Evolutionary conservation across 92 coral and sea anemone species (phyloP), one percentile per base, ranked within the genome.

Genomic region (Zoanthus gigantus): DNA sequence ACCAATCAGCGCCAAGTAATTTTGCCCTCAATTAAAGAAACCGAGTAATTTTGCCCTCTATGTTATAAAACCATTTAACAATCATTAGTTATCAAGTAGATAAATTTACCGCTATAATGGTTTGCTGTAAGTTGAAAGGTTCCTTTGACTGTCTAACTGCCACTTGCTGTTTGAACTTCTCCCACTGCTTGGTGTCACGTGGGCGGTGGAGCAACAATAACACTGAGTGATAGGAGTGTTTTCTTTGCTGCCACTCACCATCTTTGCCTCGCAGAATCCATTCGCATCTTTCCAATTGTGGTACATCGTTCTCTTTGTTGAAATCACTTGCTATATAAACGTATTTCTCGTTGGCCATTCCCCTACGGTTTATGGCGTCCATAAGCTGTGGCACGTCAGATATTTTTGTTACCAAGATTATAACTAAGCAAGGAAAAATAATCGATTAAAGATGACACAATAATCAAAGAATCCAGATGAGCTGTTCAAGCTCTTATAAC

Each of bases 321-420:
- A 90, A 78, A 57, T 93, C 88, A 83, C 89, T 94, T 48, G 90
- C 86, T 45, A 96, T 93, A 79, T 91, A 96, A 30, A 92, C 98
- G 77, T 91, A 96, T 34, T 93, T 84, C 18, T 97, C 98, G 57
- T 92, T 84, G 46, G 97, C 93, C 98, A 96, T 94, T 34, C 91
- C 94, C 58, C 91, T 89, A 31, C 71, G 85, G 79, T 65, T 78
- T 37, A 93, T 96, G 18, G 79, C 85, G 34, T 91, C 94, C 92
- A 96, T 92, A 31, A 93, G 87, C n/a, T 92, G 80, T 0, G 91
- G 94, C 4, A 92, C 92, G 46, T 69, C 92, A 34, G 77, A 79
- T 13, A 87, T 92, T 28, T 76, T 57, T 52, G 94, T 71, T 29
- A 93, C 91, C 17, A 96, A 31, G 79, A 96, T 90, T 16, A 96